Evolutionary conservation across 2,888 invertebrate genomes (phyloP).

Genomic region (Pristionchus mayeri): DNA sequence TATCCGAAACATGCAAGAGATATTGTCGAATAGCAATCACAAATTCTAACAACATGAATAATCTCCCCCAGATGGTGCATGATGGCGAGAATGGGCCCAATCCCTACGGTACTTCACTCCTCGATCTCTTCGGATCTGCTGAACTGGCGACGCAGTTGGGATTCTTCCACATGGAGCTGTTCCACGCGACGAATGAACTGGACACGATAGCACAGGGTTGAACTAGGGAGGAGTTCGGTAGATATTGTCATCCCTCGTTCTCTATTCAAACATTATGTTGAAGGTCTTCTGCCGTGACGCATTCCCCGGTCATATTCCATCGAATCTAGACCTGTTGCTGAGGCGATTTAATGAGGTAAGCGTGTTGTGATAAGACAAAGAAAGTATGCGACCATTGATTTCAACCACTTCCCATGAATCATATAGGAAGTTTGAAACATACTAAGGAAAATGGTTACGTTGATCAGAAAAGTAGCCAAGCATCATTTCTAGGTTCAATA

Average conservation of each 20-base stretch:
- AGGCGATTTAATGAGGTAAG: slow-evolving; percentile 85
- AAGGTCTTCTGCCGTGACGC: slow-evolving; percentile 74
- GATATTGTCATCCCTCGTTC: no score
- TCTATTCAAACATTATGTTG: no score
- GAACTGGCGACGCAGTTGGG: slow-evolving; percentile 88
- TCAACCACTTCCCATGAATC: background rate
- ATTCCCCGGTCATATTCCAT: slow-evolving; percentile 82
- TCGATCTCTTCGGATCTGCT: slow-evolving; percentile 86
- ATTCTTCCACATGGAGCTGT: slow-evolving; percentile 87
- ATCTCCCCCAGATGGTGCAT: slow-evolving; percentile 85
- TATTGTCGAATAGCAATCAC: no score
- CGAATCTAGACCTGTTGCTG: slow-evolving; percentile 87
- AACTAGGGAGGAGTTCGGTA: no score
- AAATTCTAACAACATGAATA: no score
- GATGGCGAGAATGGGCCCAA: slow-evolving; percentile 84
- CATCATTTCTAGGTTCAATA: slow-evolving; percentile 82
- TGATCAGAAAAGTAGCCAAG: no score
- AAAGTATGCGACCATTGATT: background rate
- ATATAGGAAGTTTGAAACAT: no score
- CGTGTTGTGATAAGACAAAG: background rate
- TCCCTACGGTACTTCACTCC: slow-evolving; percentile 81
- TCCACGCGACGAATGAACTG: slow-evolving; percentile 78
- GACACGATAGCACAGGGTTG: slow-evolving; percentile 68
- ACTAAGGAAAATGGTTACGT: no score
- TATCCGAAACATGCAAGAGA: background rate